Evolutionary conservation across 2,797 vertebrate genomes (phyloP), one percentile per base, ranked within the genome.

Genomic region (Sternotherus odoratus): DNA sequence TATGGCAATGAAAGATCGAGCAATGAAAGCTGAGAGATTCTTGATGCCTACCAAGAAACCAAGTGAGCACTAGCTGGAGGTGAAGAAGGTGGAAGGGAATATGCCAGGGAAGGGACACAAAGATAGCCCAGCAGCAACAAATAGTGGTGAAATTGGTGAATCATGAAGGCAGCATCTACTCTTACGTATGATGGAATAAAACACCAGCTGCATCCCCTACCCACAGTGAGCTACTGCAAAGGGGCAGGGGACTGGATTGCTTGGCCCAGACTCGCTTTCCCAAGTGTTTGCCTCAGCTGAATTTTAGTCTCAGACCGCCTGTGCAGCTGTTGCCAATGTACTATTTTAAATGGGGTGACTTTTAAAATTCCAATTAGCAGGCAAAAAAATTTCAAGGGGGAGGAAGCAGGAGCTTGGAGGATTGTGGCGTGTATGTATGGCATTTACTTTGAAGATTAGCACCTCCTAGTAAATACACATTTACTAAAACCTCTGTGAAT

Each of bases 401-500:
- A 77, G 36, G 82, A 85, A 85, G 6, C 28, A 26, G 43, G 77
- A 94, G 89, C 48, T 9, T 0, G 10, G 86, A 91, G 56, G 48
- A 56, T 85, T 5, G 30, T 88, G 94, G 88, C 87, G 30, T 87
- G 66, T 33, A 77, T 85, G 53, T 77, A 24, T 21, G 50, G 84
- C 39, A 94, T 87, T 94, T 94, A 79, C 92, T 63, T 95, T 66
- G 77, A 88, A 94, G 87, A 96, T 95, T 94, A 97, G 87, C 72
- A 90, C 93, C 93, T 95, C 84, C 82, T 77, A 79, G 91, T 79
- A 96, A 96, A 95, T 90, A 96, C 89, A 91, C 85, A 96, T 96
- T 93, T 96, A 95, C 89, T 95, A 94, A 96, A 97, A 94, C 83
- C 87, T 91, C 53, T 53, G 93, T 96, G 95, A 97, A 93, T 95